Evolutionary conservation across 2,113 vertebrate genomes (phyloP).

Genomic region (Cyprinodon brontotheroides): DNA sequence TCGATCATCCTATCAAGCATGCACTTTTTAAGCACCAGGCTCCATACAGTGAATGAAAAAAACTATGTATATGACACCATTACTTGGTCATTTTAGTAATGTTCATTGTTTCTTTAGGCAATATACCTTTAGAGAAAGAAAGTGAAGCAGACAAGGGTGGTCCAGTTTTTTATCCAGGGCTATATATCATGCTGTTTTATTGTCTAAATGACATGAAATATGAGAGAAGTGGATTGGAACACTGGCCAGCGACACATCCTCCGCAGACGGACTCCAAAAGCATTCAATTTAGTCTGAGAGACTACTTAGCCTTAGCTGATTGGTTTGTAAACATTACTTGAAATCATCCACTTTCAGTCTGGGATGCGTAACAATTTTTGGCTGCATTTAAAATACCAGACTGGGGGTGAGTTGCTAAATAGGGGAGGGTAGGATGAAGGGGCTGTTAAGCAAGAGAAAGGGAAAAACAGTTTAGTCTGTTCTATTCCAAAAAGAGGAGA

Average conservation of each 20-base stretch:
- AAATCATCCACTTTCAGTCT: slow-evolving; percentile 22
- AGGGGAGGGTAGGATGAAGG: slow-evolving; percentile 43
- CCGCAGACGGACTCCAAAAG: not conserved
- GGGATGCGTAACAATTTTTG: slow-evolving; percentile 41
- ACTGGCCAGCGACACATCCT: not conserved
- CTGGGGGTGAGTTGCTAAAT: slow-evolving; percentile 30
- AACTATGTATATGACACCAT: no score
- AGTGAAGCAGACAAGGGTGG: no score
- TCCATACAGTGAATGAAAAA: no score
- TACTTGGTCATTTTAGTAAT: no score
- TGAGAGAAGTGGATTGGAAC: not conserved
- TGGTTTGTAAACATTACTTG: slow-evolving; percentile 9
- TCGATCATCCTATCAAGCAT: no score
- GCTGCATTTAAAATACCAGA: slow-evolving; percentile 39
- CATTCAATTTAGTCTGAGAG: not conserved
- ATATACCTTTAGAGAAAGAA: no score
- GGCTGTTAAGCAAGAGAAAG: slow-evolving; percentile 66
- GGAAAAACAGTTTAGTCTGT: slow-evolving; percentile 80
- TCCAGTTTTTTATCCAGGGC: no score
- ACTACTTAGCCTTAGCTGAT: not conserved
- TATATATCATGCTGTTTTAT: not conserved
- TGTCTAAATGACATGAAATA: not conserved
- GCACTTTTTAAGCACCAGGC: no score
- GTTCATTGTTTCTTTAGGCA: no score
- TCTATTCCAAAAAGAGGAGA: slow-evolving; percentile 77